Evolutionary conservation across 2,797 vertebrate genomes (phyloP), one percentile per base, ranked within the genome.

Genomic region (Synaphobranchus kaupii): DNA sequence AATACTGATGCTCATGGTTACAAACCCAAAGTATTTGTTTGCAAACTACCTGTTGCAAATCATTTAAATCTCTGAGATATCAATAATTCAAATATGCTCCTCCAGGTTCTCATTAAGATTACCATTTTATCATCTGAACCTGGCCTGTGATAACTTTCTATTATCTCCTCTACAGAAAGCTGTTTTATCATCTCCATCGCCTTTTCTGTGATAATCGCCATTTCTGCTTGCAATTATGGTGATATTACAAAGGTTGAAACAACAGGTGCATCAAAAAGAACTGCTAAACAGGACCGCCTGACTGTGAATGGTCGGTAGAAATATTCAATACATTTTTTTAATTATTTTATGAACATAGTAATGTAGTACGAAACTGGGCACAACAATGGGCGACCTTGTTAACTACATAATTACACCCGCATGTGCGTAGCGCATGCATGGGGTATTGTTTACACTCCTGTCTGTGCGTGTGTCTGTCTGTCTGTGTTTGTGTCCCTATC

Each of bases 221-320:
- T 78, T 80, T 76, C 13, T 86, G 88, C 50, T 9, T 44, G 34
- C 54, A 31, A 15, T 54, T 90, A 87, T 83, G 89, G 89, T 0
- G 85, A 90, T 85, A 60, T 90, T 54, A 90, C 48, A 15, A 87
- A 87, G 25, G 50, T 90, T n/a, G 85, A 87, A 0, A 85, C 87
- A 63, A 87, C 83, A 58, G 89, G 89, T 22, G 89, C 89, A 44
- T 90, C 89, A 28, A 39, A 10, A 3, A 1, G 0, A 22, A 90
- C 89, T 5, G 89, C 89, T 63, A 47, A 12, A 54, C 89, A 90
- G 68, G 89, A 89, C 58, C 73, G 84, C 6, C 82, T 89, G 15
- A 22, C 22, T 25, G 34, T 58, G 17, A 15, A 13, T 10, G 89
- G 89, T 89, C 39, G 47, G 68, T 52, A 13, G 22, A 9, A 31